Percentiles rank a stretch among this genome's conserved stretches.
These are phyloP conservation scores for Drosophila aff. DNA, from an alignment of 1,140 invertebrate species.

Conservation along the genomic window DNA sequence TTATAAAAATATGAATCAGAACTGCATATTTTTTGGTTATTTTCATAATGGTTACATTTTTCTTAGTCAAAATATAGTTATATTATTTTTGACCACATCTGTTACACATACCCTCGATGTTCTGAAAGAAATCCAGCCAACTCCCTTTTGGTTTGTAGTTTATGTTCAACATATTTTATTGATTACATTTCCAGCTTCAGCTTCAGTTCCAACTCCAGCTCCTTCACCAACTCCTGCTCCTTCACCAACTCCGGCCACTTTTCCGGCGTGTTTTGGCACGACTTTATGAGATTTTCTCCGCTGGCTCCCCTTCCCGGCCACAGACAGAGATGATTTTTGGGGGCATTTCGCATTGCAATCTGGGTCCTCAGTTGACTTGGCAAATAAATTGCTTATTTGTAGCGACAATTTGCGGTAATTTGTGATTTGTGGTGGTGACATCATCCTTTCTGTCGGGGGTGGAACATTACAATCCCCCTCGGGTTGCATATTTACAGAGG, in stretches of 20 bases:
- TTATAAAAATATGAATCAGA: not conserved
- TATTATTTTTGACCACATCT: not conserved
- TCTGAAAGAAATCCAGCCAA: constrained; percentile 8
- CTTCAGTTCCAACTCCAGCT: not conserved
- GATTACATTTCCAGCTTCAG: constrained; percentile 64
- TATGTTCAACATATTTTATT: constrained; percentile 79
- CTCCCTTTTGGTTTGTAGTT: constrained; percentile 49
- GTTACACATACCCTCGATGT: not conserved
- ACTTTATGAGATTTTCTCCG: constrained; percentile 70
- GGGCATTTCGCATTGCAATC: constrained; percentile 42
- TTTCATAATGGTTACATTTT: not conserved
- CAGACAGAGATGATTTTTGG: constrained; percentile 29
- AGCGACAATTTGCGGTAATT: constrained; percentile 83
- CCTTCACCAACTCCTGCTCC: constrained; percentile 1
- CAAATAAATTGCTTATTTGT: constrained; percentile 84
- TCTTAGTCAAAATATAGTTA: not conserved
- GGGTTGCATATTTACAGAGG: constrained; percentile 34
- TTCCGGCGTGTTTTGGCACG: constrained; percentile 71
- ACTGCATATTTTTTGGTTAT: not conserved
- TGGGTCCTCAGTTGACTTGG: constrained; percentile 25
- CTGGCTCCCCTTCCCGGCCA: constrained; percentile 10
- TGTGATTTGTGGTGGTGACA: constrained; percentile 76
- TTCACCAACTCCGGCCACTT: constrained; percentile 5
- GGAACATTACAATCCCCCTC: constrained; percentile 2
- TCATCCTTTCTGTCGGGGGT: constrained; percentile 43